Evolutionary conservation across 1,140 invertebrate species (phyloP).

Genomic region (Aplysia californica): DNA sequence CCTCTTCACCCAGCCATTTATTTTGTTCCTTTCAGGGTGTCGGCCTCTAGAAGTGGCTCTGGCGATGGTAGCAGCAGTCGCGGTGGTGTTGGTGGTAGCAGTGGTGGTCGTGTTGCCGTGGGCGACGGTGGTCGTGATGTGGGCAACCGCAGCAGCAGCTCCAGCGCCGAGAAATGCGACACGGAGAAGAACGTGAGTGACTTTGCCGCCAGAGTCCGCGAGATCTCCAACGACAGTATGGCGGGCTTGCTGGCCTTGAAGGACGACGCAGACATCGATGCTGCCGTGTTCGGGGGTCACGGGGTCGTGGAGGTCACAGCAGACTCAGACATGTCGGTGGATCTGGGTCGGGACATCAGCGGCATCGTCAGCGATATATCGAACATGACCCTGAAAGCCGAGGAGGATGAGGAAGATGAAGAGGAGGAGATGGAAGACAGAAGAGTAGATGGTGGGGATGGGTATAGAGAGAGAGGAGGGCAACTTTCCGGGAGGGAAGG

Average conservation of each 20-base stretch:
- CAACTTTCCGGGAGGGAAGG: no score
- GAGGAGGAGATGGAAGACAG: background rate
- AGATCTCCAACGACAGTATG: slow-evolving; percentile 7
- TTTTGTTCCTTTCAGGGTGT: no score
- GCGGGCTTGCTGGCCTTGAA: slow-evolving; percentile 6
- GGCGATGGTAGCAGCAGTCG: no score
- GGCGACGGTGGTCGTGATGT: no score
- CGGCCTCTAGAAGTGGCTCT: no score
- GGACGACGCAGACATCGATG: background rate
- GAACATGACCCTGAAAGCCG: background rate
- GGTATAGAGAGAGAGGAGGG: no score
- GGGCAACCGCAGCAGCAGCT: no score
- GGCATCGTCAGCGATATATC: background rate
- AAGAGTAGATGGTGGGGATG: background rate
- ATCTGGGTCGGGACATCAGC: background rate
- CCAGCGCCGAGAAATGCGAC: background rate
- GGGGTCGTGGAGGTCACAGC: background rate
- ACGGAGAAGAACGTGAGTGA: background rate
- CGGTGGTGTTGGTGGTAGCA: no score
- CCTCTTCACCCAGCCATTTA: no score
- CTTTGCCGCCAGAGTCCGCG: slow-evolving; percentile 13
- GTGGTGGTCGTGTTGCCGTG: no score
- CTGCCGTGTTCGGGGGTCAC: background rate
- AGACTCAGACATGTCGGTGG: background rate
- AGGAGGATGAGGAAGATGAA: background rate